Base-by-base conservation (phyloP, 2,888 invertebrate genomes). In the Megastigmus dorsalis region DNA sequence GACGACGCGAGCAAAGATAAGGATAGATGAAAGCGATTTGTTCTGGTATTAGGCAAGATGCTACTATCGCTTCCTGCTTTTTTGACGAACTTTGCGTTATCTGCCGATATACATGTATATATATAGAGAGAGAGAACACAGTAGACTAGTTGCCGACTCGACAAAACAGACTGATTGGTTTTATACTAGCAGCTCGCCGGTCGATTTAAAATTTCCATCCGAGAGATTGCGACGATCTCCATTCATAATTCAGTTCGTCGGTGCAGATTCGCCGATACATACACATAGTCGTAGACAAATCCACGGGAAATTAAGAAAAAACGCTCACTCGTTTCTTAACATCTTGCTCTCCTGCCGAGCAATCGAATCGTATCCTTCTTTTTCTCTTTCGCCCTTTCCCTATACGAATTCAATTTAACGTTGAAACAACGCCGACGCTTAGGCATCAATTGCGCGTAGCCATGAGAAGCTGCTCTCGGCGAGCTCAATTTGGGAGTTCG, bases 361-460 rank as follows among this genome's bases (percentile, higher is more conserved):
- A 63, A 69, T 68, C 43, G 59, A 63, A 63, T 45, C 33, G 33
- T n/a, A n/a, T n/a, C 41, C 28, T 60, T 63, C 38, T 45, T 52
- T 43, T 30, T 15, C 30, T 43, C 7, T 18, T 20, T 36, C 18
- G 9, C n/a, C 10, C 9, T 54, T 15, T 30, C 30, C 9, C 57
- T 67, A 62, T 59, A 20, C 48, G 52, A 77, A 78, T 80, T 79
- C 75, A 79, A 78, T 79, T 77, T 74, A 65, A 75, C 71, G 73
- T 33, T 67, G 71, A 76, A 79, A 77, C 75, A 78, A 79, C 74
- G 67, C 63, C 65, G 38, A 66, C 60, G 68, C 60, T 72, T 50
- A 69, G 59, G 71, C 71, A 63, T 77, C 65, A 72, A 67, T 74
- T 77, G 74, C 57, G 48, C 60, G 57, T 54, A 69, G 73, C 62